These are phyloP conservation scores for Steinernema carpocapsae DNA, from an alignment of 2,888 invertebrate genomes.

Conservation along the genomic window DNA sequence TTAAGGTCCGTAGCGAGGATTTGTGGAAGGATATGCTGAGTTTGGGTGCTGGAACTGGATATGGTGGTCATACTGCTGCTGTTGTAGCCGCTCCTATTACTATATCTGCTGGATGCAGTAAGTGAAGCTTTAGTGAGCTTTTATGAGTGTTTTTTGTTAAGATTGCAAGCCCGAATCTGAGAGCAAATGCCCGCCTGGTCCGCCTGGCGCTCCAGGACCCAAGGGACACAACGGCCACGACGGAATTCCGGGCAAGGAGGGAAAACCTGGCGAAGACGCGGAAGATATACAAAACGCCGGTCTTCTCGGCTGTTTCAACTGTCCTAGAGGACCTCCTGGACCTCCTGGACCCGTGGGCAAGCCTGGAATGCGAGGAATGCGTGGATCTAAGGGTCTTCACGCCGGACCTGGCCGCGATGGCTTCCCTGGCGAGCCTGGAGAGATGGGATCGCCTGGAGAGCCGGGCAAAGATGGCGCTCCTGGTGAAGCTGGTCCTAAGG, in stretches of 20 bases:
- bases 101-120: constrained; percentile 15
- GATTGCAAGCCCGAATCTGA: constrained; percentile 28
- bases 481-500: constrained; percentile 36
- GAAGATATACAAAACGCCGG: constrained; percentile 47
- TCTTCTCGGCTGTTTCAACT: constrained; percentile 40
- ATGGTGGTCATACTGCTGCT: not conserved
- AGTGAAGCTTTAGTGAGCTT: not conserved
- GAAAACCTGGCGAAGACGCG: constrained; percentile 47
- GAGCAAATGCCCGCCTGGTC: constrained; percentile 40
- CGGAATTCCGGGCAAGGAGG: constrained; percentile 45
- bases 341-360: constrained; percentile 16
- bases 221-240: constrained; percentile 34
- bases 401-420: constrained; percentile 44
- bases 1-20: constrained; percentile 61
- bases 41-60: constrained; percentile 61
- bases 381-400: constrained; percentile 47
- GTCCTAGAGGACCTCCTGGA: constrained; percentile 42
- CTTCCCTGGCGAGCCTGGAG: constrained; percentile 43
- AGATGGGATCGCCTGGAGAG: constrained; percentile 42
- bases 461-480: constrained; percentile 43
- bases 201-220: constrained; percentile 39
- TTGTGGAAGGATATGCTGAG: constrained; percentile 67
- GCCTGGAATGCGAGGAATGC: constrained; percentile 50
- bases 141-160: not conserved
- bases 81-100: constrained; percentile 2